Conservation (phyloP, 2,113 vertebrate genomes). For the Lophura nycthemera region DNA sequence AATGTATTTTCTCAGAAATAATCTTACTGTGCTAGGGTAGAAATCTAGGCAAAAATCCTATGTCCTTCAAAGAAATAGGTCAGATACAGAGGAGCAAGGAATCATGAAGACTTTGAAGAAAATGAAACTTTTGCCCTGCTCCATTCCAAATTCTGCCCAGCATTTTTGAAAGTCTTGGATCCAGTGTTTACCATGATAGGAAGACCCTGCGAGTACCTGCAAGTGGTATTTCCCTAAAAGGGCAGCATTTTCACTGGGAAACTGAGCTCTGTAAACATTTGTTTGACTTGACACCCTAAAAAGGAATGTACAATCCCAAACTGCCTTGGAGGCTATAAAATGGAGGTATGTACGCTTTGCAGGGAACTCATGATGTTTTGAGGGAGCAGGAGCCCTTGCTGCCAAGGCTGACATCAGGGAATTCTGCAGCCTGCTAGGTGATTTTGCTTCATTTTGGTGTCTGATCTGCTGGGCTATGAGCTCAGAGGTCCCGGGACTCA, state of each 20-base stretch:
- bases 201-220: neutral
- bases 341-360: neutral
- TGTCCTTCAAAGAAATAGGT: neutral
- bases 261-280: neutral
- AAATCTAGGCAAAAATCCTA: neutral
- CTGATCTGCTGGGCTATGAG: neutral
- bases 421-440: neutral
- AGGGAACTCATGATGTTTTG: neutral
- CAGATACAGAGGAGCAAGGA: neutral
- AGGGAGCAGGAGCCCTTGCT: neutral
- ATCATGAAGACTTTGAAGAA: neutral
- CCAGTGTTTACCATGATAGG: neutral
- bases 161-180: neutral
- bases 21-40: neutral
- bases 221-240: neutral
- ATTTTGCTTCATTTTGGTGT: neutral
- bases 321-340: neutral
- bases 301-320: neutral
- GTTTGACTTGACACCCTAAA: fast-evolving
- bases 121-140: neutral
- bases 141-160: neutral
- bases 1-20: neutral
- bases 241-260: neutral
- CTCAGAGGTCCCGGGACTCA: neutral
- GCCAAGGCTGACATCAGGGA: neutral